phyloP scores from a whole-genome alignment of 1,140 invertebrate species.

The Drosophila burlai region DNA sequence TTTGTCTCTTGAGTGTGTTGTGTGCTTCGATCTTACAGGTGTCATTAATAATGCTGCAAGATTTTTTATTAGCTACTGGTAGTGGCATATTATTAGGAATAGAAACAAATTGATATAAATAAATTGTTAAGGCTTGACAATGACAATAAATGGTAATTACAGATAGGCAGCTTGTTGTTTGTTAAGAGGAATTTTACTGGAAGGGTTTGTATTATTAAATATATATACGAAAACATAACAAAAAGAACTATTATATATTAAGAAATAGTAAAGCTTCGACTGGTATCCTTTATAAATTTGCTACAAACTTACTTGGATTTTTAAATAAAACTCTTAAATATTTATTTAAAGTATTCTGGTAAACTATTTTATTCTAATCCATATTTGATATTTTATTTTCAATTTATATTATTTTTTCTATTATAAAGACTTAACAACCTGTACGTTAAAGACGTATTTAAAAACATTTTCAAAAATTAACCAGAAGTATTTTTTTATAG shows the following conservation, averaged over 20 bases:
- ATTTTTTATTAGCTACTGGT: not conserved
- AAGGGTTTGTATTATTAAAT: not conserved
- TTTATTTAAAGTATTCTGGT: no score
- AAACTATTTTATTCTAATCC: no score
- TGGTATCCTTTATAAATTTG: not conserved
- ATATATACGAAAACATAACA: not conserved
- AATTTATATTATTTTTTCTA: no score
- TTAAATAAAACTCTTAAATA: no score
- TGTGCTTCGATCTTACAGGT: not conserved
- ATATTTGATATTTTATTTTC: no score
- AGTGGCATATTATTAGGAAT: not conserved
- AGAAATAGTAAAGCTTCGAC: no score
- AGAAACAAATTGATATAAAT: constrained; percentile 7
- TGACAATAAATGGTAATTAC: constrained; percentile 9
- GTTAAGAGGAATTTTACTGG: not conserved
- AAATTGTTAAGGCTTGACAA: constrained; percentile 1
- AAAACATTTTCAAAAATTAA: not conserved
- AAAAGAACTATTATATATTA: not conserved
- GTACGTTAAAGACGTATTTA: not conserved
- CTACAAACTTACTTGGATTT: not conserved
- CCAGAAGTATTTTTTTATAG: no score
- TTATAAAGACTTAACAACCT: not conserved
- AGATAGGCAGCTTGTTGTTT: not conserved
- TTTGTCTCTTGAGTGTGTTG: not conserved
- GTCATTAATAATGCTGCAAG: constrained; percentile 16